Evolutionary conservation across 2,113 vertebrate genomes (phyloP), one percentile per base, ranked within the genome.

Genomic region (Ochotona curzoniae): DNA sequence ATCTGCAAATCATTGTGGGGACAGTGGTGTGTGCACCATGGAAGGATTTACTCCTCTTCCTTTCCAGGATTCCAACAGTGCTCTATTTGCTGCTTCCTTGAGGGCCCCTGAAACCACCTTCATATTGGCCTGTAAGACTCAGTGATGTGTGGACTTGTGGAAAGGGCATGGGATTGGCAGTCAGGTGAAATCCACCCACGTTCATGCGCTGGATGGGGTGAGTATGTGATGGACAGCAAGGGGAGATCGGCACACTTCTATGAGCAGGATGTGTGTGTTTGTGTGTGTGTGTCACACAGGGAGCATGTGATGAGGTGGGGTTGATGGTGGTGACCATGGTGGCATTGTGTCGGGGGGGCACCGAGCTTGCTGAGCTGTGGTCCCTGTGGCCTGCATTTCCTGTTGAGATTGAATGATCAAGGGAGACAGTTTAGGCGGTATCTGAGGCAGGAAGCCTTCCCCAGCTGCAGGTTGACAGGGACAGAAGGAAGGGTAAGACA

Each of bases 1-100:
- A 61, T 28, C 69, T 83, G 93, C 97, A 96, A 98, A 97, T 97
- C 97, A 97, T 93, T 91, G 26, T 87, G 12, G 63, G 54, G 87
- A 78, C 87, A 12, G 74, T 85, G 8, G 82, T 87, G 95, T 10
- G 51, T 15, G 79, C 67, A 60, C 67, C 60, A 79, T 13, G 66
- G 89, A 94, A 90, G 87, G 96, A 95, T 97, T 96, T 95, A 97
- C 95, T 96, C 61, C 81, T n/a, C 35, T 67, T 63, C 12, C 80
- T 0, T n/a, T 12, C 9, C 38, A 8, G 66, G 25, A 35, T 83
- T 8, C 32, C 20, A 28, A 32, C 1, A 6, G n/a, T 38, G 6
- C 66, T 73, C 60, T 91, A 70, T 82, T 44, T 82, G 57, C 75
- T 81, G 44, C 0, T 26, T 26, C 10, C 83, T 71, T 28, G 71